These are phyloP conservation scores for Synchiropus splendidus DNA, from an alignment of 2,113 vertebrate species.

Conservation along the genomic window DNA sequence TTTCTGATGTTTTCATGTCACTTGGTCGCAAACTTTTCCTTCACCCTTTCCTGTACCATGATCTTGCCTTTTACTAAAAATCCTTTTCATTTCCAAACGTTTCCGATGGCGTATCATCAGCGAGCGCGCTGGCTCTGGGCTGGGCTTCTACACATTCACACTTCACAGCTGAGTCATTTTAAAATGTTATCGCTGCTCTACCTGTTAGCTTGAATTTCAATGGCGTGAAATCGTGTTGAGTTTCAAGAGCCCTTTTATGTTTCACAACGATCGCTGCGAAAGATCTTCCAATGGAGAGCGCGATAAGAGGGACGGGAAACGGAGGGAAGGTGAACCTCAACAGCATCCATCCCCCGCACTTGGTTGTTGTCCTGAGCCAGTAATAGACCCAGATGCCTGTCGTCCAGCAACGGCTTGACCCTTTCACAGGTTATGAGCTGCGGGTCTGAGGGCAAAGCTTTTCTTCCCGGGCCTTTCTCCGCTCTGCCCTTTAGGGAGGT, in stretches of 20 bases:
- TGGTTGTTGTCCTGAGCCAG: conserved; percentile 40
- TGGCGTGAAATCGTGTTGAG: background rate
- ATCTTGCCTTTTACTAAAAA: too few species aligned
- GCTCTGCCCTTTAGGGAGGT: conserved; percentile 22
- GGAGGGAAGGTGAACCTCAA: conserved; percentile 7
- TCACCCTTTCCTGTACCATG: too few species aligned
- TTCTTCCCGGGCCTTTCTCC: conserved; percentile 38
- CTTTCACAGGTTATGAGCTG: conserved; percentile 34
- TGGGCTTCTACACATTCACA: too few species aligned
- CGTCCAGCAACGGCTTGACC: conserved; percentile 48
- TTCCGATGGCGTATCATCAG: too few species aligned
- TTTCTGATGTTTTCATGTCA: too few species aligned
- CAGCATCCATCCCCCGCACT: conserved; percentile 24
- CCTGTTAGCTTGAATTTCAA: background rate
- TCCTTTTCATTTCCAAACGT: too few species aligned
- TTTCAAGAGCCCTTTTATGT: background rate
- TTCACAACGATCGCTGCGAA: background rate
- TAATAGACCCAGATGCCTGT: conserved; percentile 39
- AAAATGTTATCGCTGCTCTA: too few species aligned
- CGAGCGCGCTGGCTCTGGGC: too few species aligned
- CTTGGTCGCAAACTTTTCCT: too few species aligned
- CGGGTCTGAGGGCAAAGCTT: conserved; percentile 35
- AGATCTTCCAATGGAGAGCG: too few species aligned
- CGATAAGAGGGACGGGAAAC: background rate
- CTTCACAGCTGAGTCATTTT: too few species aligned